Evolutionary conservation across 1,140 invertebrate species (phyloP).

Genomic region (Trichonephila inaurata): DNA sequence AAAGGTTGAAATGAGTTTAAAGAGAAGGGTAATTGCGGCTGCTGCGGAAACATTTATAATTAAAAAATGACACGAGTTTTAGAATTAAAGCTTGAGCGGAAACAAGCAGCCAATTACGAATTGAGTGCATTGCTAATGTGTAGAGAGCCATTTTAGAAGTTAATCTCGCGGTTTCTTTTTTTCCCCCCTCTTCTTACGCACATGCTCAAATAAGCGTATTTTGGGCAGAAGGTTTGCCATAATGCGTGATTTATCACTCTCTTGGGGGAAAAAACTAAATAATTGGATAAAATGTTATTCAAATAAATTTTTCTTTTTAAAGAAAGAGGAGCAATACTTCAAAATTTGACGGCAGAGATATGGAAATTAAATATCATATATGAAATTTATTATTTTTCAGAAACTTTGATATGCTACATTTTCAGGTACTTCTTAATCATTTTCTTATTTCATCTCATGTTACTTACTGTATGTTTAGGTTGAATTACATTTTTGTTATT

Average conservation of each 20-base stretch:
- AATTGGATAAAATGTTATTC: no score
- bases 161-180: conserved; percentile 60
- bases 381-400: no score
- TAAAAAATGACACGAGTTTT: conserved; percentile 77
- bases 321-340: no score
- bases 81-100: conserved; percentile 66
- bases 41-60: conserved; percentile 75
- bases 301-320: no score
- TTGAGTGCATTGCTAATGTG: conserved; percentile 59
- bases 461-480: no score
- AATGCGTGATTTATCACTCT: neutral
- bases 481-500: no score
- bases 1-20: conserved; percentile 74
- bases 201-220: conserved; percentile 14
- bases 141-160: conserved; percentile 56
- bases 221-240: conserved; percentile 26
- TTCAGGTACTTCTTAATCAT: no score
- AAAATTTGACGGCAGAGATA: no score
- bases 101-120: conserved; percentile 74
- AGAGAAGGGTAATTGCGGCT: conserved; percentile 71
- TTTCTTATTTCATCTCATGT: no score
- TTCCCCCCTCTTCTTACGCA: neutral
- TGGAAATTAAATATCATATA: no score
- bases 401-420: no score
- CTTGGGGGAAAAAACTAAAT: neutral